Evolutionary conservation across 2,797 vertebrate species (phyloP).

Genomic region (Myotis vivesi): DNA sequence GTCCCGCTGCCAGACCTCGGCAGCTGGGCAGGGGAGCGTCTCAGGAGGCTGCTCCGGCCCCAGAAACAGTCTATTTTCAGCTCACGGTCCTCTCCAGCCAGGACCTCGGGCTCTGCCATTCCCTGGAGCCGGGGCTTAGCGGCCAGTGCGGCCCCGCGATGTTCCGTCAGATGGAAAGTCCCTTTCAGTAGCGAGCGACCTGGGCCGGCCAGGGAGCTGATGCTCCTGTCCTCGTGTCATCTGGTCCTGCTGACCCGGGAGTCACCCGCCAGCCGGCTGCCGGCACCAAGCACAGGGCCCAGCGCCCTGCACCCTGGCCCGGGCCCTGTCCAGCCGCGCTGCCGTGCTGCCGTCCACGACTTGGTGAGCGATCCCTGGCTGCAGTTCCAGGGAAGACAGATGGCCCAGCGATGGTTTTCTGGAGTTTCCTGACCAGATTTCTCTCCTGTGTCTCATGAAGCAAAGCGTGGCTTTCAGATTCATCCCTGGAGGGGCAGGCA

Average conservation of each 20-base stretch:
- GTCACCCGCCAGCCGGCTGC: slow-evolving; percentile 41
- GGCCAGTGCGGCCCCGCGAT: too few relatives aligned
- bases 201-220: background rate
- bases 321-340: background rate
- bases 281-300: background rate
- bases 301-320: background rate
- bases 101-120: background rate
- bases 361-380: slow-evolving; percentile 64
- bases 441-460: slow-evolving; percentile 38
- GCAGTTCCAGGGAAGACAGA: slow-evolving; percentile 70
- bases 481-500: background rate
- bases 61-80: background rate
- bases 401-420: slow-evolving; percentile 62
- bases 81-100: background rate
- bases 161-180: background rate
- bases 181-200: background rate
- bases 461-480: slow-evolving; percentile 29
- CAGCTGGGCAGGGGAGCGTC: background rate
- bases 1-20: background rate
- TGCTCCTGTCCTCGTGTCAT: slow-evolving; percentile 23
- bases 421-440: slow-evolving; percentile 68
- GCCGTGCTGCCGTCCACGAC: background rate
- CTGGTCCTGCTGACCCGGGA: background rate
- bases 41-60: background rate
- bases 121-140: background rate